These are phyloP conservation scores for Protonibea diacanthus DNA, from an alignment of 2,797 vertebrate species.

Conservation along the genomic window DNA sequence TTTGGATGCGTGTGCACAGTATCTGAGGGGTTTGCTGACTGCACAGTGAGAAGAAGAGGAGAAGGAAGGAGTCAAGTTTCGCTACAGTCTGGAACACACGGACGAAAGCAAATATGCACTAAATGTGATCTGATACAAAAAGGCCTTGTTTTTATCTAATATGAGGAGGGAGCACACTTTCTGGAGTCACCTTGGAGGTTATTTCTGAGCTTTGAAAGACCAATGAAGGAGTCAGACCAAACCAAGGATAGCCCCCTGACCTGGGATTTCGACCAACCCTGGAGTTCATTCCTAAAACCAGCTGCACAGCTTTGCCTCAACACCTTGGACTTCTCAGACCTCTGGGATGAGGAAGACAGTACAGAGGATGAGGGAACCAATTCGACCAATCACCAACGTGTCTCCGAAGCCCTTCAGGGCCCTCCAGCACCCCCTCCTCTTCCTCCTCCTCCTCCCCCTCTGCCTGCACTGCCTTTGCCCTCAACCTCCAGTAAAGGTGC, in stretches of 20 bases:
- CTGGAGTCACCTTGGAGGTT: conserved; percentile 5
- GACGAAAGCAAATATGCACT: not conserved
- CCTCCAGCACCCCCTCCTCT: conserved; percentile 61
- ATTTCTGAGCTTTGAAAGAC: conserved; percentile 8
- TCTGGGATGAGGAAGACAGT: conserved; percentile 86
- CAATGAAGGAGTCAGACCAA: conserved; percentile 79
- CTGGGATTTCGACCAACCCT: conserved; percentile 71
- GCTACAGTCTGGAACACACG: not conserved
- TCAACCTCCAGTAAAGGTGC: conserved; percentile 18
- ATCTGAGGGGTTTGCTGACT: conserved; percentile 26
- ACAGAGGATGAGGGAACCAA: conserved; percentile 68
- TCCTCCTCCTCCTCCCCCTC: conserved; percentile 55
- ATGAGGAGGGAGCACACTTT: conserved; percentile 1
- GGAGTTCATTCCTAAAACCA: conserved; percentile 63
- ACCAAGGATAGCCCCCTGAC: conserved; percentile 54
- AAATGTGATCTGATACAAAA: not conserved
- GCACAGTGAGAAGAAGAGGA: conserved; percentile 35
- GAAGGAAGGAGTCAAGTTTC: not conserved
- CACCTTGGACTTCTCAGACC: conserved; percentile 85
- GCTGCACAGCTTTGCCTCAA: conserved; percentile 78
- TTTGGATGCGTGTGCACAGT: conserved; percentile 34
- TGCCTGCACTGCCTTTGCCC: conserved; percentile 38
- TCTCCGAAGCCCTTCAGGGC: conserved; percentile 7
- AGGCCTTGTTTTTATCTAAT: not conserved
- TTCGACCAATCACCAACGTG: not conserved